Evolutionary conservation across 2,888 invertebrate genomes (phyloP).

Genomic region (Ophion ventricosus): DNA sequence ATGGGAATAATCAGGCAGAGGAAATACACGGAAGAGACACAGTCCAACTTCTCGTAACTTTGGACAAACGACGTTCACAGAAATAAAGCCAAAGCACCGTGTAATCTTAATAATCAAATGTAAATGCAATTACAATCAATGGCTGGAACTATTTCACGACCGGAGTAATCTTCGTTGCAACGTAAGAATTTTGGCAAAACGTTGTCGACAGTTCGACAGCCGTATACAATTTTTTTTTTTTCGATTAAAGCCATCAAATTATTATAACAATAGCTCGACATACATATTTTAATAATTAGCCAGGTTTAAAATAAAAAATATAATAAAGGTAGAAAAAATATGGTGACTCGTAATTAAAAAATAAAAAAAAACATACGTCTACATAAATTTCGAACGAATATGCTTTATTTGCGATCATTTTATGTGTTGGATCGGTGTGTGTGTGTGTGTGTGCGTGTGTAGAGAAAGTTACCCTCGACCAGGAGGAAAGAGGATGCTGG

Average conservation of each 20-base stretch:
- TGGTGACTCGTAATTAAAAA: no score
- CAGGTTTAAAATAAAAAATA: not conserved
- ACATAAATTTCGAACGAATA: no score
- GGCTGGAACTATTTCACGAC: no score
- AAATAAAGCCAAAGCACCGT: not conserved
- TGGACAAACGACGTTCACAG: not conserved
- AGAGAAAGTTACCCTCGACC: not conserved
- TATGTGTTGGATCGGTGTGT: no score
- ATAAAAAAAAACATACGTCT: no score
- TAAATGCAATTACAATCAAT: no score
- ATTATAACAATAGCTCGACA: not conserved
- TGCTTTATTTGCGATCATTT: no score
- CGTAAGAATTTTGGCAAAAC: not conserved
- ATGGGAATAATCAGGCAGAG: slow-evolving; percentile 47
- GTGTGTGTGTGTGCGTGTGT: no score
- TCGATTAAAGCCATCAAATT: not conserved
- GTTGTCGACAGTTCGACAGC: not conserved
- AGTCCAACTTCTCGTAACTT: slow-evolving; percentile 22
- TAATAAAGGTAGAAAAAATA: no score
- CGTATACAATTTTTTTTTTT: not conserved
- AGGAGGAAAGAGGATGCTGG: slow-evolving; percentile 27
- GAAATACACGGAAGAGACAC: slow-evolving; percentile 68
- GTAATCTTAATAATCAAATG: no score
- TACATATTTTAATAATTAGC: not conserved
- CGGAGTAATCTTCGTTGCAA: not conserved